A percentile compares a stretch with the other conserved stretches of the same genome.
phyloP scores from a whole-genome alignment of 2,888 invertebrate genomes.

The Idaea straminata region DNA sequence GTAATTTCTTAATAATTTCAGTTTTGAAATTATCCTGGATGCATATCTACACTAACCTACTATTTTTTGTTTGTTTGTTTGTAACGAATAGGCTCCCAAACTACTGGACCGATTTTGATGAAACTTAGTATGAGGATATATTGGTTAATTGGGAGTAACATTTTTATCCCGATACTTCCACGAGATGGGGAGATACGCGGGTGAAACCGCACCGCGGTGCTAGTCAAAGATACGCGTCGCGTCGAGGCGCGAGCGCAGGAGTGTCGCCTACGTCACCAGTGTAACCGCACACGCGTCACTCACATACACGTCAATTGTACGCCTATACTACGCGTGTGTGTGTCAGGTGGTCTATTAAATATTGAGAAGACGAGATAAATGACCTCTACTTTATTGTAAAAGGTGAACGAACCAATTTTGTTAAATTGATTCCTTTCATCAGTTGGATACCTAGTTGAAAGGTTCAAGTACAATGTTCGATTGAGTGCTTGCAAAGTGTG shows the following conservation, averaged over 20 bases:
- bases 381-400: constrained; percentile 15
- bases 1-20: too few species aligned
- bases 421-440: background rate
- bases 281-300: constrained; percentile 40
- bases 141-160: too few species aligned
- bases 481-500: background rate
- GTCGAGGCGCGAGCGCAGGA: constrained; percentile 18
- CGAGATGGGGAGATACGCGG: too few species aligned
- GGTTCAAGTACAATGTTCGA: background rate
- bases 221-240: constrained; percentile 4
- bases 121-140: too few species aligned
- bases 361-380: constrained; percentile 28
- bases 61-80: too few species aligned
- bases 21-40: background rate
- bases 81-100: too few species aligned
- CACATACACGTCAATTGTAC: constrained; percentile 1
- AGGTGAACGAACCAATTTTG: constrained; percentile 23
- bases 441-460: background rate
- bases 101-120: too few species aligned
- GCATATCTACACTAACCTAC: too few species aligned
- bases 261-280: constrained; percentile 49
- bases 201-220: too few species aligned
- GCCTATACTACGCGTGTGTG: background rate
- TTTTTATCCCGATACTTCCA: too few species aligned
- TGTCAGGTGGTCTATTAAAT: constrained; percentile 10